Evolutionary conservation across 2,888 invertebrate genomes (phyloP).

Genomic region (Glyphotaelius pellucidus): DNA sequence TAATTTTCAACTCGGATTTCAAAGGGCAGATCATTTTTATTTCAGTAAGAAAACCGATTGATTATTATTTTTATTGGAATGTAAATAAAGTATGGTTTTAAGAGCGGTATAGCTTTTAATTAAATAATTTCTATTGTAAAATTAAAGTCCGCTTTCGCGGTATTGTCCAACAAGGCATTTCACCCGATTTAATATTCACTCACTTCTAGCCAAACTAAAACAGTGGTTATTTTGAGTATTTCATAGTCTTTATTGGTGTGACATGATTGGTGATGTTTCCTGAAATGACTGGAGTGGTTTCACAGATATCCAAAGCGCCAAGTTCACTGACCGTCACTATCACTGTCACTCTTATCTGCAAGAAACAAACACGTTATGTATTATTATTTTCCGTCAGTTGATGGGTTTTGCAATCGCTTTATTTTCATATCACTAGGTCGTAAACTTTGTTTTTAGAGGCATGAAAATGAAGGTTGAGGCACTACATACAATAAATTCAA

Average conservation of each 20-base stretch:
- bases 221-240: slow-evolving; percentile 52
- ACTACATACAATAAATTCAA: background rate
- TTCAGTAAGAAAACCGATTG: background rate
- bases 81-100: slow-evolving; percentile 16
- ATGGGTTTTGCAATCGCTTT: background rate
- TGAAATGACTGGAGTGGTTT: slow-evolving; percentile 37
- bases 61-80: background rate
- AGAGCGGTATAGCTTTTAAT: slow-evolving; percentile 17
- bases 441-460: background rate
- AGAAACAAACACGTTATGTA: slow-evolving; percentile 68
- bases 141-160: slow-evolving; percentile 19
- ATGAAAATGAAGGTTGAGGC: background rate
- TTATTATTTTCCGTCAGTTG: background rate
- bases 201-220: slow-evolving; percentile 39
- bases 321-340: slow-evolving; percentile 90
- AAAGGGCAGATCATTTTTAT: background rate
- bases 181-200: slow-evolving; percentile 23
- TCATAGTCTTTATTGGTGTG: slow-evolving; percentile 35
- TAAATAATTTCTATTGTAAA: slow-evolving; percentile 32
- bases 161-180: slow-evolving; percentile 26
- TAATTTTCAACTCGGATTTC: background rate
- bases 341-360: slow-evolving; percentile 95
- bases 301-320: slow-evolving; percentile 16
- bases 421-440: background rate
- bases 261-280: background rate